Base-by-base conservation (phyloP, 2,797 vertebrate species). In the Cyclopterus lumpus region DNA sequence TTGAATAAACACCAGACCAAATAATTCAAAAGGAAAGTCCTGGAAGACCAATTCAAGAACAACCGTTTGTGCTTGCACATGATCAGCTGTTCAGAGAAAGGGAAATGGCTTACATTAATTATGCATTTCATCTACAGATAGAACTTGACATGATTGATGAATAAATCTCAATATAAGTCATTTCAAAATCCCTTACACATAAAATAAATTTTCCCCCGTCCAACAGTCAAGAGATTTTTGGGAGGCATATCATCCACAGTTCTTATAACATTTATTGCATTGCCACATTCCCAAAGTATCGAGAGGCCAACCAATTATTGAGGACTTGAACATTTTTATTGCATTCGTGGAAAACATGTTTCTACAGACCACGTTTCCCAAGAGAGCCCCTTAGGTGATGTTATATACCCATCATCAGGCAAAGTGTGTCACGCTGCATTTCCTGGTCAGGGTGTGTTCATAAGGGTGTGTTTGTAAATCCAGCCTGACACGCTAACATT, bases 41-140 rank as follows among this genome's bases (percentile, higher is more conserved):
- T 79, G 88, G 83, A 90, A 91, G 88, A 88, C 86, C 24, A 74
- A 44, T 63, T 80, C 24, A 77, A 58, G 40, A 65, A 68, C 4
- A 62, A 60, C 22, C 32, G 30, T 71, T 28, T 70, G 66, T 80
- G 34, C 42, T 59, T 80, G 0, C 11, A 36, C 38, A 49, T 62
- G 11, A 82, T 83, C 48, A 75, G 32, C 53, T 61, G 53, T 65
- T 64, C 62, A 54, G n/a, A 79, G 15, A 68, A 68, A 26, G 11
- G 40, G 65, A 64, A 34, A 48, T 34, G 8, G 46, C 44, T 28
- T 4, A 40, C 14, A 66, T 40, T 16, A 42, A 51, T 71, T 46
- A 30, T 38, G 11, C 40, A 67, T 69, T 59, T 38, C 22, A n/a
- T 75, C 46, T 24, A 72, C 54, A 82, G 58, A 68, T 8, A 75